Evolutionary conservation across 2,888 invertebrate genomes (phyloP).

Genomic region (Stenchaetothrips biformis): DNA sequence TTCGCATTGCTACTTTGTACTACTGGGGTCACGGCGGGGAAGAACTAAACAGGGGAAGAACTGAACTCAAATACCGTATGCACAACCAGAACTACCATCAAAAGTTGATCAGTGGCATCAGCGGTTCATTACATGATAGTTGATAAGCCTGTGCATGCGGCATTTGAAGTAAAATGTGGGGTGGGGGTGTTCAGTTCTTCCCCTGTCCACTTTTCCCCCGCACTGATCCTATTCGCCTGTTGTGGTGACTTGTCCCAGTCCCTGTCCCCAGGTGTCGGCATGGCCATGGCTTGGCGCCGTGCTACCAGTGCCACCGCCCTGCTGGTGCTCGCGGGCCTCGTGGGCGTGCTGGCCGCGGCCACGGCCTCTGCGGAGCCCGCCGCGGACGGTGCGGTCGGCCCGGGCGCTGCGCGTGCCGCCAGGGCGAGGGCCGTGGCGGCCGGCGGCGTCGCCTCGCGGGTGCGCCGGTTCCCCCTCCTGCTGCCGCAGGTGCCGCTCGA

Average conservation of each 20-base stretch:
- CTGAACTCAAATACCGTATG: too few relatives aligned
- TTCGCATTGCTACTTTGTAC: too few relatives aligned
- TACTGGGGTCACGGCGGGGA: too few relatives aligned
- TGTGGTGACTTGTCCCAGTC: not conserved
- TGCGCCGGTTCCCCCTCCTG: not conserved
- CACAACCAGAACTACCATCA: too few relatives aligned
- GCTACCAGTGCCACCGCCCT: not conserved
- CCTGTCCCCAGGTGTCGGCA: not conserved
- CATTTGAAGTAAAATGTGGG: too few relatives aligned
- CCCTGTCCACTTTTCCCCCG: too few relatives aligned
- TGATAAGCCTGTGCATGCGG: too few relatives aligned
- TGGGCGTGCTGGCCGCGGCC: not conserved
- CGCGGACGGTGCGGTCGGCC: not conserved
- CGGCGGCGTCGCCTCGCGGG: not conserved
- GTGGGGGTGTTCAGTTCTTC: too few relatives aligned
- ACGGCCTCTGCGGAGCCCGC: not conserved
- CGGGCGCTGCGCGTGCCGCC: not conserved
- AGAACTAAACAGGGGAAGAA: too few relatives aligned
- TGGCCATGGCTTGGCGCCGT: not conserved
- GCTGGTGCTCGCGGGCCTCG: not conserved
- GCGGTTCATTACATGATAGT: too few relatives aligned
- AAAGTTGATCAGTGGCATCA: too few relatives aligned
- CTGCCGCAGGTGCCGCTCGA: constrained; percentile 8
- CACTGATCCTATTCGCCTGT: too few relatives aligned
- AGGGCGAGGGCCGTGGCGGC: not conserved